Conservation (phyloP, 2,113 vertebrate species). For the Irena cyanogastra region DNA sequence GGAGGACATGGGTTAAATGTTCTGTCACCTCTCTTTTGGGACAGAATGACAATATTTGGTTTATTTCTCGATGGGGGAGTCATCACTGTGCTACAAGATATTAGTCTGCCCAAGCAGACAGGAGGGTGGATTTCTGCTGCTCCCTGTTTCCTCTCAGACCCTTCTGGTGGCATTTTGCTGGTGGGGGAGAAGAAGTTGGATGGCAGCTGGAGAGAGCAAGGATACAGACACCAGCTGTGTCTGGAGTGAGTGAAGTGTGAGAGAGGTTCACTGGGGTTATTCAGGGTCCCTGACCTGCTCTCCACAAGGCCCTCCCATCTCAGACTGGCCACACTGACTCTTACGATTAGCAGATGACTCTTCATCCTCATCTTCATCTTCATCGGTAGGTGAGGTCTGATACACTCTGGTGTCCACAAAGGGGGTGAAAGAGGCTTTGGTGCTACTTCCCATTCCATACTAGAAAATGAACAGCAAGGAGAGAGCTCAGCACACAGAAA, state of each 20-base stretch:
- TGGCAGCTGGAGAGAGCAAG: not conserved
- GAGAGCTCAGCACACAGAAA: not conserved
- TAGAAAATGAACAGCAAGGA: slow-evolving; percentile 57
- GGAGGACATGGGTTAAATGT: not conserved
- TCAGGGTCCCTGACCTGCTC: not conserved
- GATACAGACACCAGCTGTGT: not conserved
- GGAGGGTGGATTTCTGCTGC: not conserved
- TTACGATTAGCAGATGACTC: slow-evolving; percentile 84
- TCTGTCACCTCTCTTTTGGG: not conserved
- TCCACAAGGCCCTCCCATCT: not conserved
- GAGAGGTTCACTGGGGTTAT: not conserved
- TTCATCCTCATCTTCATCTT: slow-evolving; percentile 85
- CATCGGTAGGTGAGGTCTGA: slow-evolving; percentile 93
- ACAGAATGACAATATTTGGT: not conserved
- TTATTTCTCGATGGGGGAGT: not conserved
- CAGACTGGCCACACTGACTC: not conserved
- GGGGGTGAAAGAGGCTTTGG: slow-evolving; percentile 95
- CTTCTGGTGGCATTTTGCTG: not conserved
- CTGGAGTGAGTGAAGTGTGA: not conserved
- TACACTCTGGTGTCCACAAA: slow-evolving; percentile 97
- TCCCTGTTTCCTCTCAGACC: not conserved
- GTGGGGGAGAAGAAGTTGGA: not conserved
- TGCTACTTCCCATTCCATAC: slow-evolving; percentile 89
- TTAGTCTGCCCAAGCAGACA: accelerated
- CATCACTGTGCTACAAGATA: not conserved